Conservation (phyloP, 2,797 vertebrate genomes). For the Salarias fasciatus region DNA sequence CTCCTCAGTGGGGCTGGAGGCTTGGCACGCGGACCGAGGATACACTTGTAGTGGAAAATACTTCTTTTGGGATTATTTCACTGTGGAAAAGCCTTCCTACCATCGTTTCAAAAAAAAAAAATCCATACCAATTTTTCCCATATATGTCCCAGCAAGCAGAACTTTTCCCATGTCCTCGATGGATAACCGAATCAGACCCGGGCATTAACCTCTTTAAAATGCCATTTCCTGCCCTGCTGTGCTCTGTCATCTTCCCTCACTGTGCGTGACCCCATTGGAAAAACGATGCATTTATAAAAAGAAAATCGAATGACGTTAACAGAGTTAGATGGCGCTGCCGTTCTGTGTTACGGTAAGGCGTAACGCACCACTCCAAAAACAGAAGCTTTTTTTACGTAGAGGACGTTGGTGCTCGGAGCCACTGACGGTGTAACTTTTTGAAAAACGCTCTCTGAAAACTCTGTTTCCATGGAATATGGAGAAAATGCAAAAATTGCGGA, state of each 20-base stretch:
- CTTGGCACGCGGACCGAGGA: slow-evolving; percentile 15
- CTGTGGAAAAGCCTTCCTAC: too few relatives aligned
- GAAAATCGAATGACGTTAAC: not conserved
- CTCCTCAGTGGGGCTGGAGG: slow-evolving; percentile 14
- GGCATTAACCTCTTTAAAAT: too few relatives aligned
- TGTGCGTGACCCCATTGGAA: not conserved
- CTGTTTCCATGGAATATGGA: too few relatives aligned
- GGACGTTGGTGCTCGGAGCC: too few relatives aligned
- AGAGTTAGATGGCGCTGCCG: not conserved
- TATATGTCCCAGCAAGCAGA: not conserved
- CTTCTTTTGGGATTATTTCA: slow-evolving; percentile 24
- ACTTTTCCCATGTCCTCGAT: not conserved
- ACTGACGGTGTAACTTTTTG: too few relatives aligned
- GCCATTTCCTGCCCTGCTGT: not conserved
- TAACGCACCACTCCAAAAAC: too few relatives aligned
- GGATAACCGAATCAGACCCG: too few relatives aligned
- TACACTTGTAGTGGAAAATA: slow-evolving; percentile 27
- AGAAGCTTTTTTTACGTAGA: too few relatives aligned
- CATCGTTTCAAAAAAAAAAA: too few relatives aligned
- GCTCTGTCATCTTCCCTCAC: not conserved
- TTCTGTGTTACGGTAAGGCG: too few relatives aligned
- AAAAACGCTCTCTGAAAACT: too few relatives aligned
- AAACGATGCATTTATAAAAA: not conserved
- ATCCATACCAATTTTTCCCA: not conserved
- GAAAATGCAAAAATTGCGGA: too few relatives aligned